Conservation (phyloP, 37 sponge, comb jelly and placozoan genomes). For the Spongilla lacustris region DNA sequence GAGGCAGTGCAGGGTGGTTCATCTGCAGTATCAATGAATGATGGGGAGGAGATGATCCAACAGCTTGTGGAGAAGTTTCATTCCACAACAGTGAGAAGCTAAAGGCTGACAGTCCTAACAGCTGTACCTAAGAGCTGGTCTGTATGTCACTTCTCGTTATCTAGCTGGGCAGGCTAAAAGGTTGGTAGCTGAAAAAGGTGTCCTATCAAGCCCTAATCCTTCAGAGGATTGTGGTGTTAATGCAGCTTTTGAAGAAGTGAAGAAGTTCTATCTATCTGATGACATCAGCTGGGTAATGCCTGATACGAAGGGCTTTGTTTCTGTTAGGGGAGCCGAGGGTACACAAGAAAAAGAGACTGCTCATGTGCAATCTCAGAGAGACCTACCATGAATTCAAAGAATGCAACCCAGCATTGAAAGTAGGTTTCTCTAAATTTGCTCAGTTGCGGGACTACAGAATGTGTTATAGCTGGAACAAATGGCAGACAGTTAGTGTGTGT, state of each 20-base stretch:
- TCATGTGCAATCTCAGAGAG: conserved; percentile 16
- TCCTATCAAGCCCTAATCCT: conserved; percentile 32
- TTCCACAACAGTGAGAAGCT: too few relatives aligned
- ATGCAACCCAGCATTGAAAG: conserved; percentile 8
- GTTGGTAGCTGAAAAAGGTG: conserved; percentile 13
- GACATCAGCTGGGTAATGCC: conserved; percentile 26
- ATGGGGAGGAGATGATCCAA: too few relatives aligned
- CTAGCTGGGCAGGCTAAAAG: conserved; percentile 31
- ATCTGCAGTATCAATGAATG: too few relatives aligned
- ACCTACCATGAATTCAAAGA: conserved; percentile 17
- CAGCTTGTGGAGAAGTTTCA: too few relatives aligned
- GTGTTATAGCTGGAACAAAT: conserved; percentile 34
- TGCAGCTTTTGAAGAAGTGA: conserved; percentile 5
- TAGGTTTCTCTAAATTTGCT: conserved; percentile 37
- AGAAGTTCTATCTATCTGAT: conserved; percentile 22
- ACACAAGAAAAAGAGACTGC: conserved; percentile 18
- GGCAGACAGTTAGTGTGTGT: conserved; percentile 46
- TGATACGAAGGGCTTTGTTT: conserved; percentile 31
- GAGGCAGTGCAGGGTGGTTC: too few relatives aligned
- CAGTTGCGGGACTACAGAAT: conserved; percentile 25
- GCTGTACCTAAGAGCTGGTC: conserved; percentile 7
- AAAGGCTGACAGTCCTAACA: too few relatives aligned
- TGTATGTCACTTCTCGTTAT: not conserved
- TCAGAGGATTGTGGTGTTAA: not conserved
- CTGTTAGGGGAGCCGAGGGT: conserved; percentile 15